Conservation (phyloP, 2,797 vertebrate genomes). For the Rhinella marina region DNA sequence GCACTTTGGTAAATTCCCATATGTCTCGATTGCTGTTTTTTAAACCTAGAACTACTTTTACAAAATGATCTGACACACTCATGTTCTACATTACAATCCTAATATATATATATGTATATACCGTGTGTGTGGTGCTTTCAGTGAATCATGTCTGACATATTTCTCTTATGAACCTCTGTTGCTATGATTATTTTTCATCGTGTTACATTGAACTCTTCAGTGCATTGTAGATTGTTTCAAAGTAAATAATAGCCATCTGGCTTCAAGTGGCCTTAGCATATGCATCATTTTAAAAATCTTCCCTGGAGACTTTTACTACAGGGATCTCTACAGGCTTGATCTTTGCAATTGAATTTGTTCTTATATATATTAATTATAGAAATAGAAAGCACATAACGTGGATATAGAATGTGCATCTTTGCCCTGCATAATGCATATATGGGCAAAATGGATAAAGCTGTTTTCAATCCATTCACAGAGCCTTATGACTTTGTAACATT, state of each 20-base stretch:
- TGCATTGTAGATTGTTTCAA: not conserved
- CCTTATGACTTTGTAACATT: not conserved
- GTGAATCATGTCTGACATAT: not conserved
- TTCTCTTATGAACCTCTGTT: not conserved
- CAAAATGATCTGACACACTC: not conserved
- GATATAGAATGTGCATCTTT: not conserved
- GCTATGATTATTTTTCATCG: not conserved
- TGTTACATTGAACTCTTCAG: slow-evolving; percentile 6
- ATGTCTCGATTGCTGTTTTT: not conserved
- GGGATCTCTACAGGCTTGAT: not conserved
- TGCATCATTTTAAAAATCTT: not conserved
- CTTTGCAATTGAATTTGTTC: not conserved
- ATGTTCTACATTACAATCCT: not conserved
- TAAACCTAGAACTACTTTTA: not conserved
- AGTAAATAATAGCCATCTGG: slow-evolving; percentile 24
- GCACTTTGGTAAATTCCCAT: not conserved
- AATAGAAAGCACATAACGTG: not conserved
- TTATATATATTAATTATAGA: not conserved
- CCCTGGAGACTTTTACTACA: slow-evolving; percentile 1
- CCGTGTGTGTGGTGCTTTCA: not conserved
- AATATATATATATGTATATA: not conserved
- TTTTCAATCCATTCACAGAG: not conserved
- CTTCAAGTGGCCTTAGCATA: slow-evolving; percentile 10
- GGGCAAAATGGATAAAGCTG: not conserved
- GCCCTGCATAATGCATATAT: not conserved